A percentile compares a stretch with the other conserved stretches of the same genome.
These are phyloP conservation scores for Lophotis ruficrista DNA, from an alignment of 2,113 vertebrate species.

Conservation along the genomic window DNA sequence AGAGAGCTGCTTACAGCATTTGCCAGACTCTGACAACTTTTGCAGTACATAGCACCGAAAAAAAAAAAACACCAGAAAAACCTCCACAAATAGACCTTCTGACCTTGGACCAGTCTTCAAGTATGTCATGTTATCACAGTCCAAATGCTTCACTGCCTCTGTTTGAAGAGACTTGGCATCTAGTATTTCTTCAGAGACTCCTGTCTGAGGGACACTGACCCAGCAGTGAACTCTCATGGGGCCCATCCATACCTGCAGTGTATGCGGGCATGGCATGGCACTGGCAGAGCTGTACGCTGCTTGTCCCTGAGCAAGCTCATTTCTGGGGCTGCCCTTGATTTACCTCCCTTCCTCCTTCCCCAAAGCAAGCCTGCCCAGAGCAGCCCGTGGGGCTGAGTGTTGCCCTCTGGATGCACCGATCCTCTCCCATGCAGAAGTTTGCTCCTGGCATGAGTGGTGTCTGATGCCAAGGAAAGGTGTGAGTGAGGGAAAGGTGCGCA, in stretches of 20 bases:
- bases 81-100: neutral
- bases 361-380: neutral
- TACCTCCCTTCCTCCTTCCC: neutral
- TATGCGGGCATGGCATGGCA: fast-evolving
- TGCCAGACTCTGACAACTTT: neutral
- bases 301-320: neutral
- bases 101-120: neutral
- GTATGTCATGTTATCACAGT: neutral
- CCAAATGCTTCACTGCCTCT: neutral
- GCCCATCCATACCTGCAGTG: fast-evolving
- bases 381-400: neutral
- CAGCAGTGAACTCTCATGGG: fast-evolving
- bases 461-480: neutral
- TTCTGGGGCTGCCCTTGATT: fast-evolving
- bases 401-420: neutral
- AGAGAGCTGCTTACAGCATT: neutral
- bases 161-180: neutral
- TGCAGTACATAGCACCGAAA: neutral
- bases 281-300: fast-evolving
- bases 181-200: neutral
- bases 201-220: neutral
- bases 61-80: neutral
- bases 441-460: neutral
- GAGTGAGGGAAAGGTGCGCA: fast-evolving
- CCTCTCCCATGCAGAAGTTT: neutral